A percentile compares a stretch with the other conserved stretches of the same genome.
Evolutionary conservation across 1,140 invertebrate genomes (phyloP).

Genomic region (Drosophila prosaltans): DNA sequence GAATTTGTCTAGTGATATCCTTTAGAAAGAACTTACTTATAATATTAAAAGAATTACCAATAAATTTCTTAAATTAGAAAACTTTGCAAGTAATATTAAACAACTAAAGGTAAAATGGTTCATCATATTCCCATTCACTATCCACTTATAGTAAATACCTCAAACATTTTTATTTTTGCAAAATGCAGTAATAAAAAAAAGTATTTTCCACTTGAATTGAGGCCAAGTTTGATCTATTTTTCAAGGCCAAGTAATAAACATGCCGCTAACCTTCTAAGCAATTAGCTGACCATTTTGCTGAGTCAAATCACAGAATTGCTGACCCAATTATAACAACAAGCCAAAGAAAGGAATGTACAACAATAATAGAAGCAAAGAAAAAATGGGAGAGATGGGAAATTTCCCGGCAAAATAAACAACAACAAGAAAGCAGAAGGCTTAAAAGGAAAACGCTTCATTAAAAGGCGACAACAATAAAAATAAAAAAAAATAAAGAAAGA

Average conservation of each 20-base stretch:
- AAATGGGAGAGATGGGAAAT: not conserved
- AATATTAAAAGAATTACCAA: too few species aligned
- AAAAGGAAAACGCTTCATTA: constrained; percentile 63
- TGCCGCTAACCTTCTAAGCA: constrained; percentile 23
- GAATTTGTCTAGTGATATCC: too few species aligned
- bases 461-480: constrained; percentile 68
- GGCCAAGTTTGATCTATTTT: not conserved
- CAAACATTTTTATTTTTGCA: too few species aligned
- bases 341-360: constrained; percentile 15
- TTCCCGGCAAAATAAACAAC: constrained; percentile 12
- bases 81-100: too few species aligned
- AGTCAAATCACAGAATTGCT: constrained; percentile 49
- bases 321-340: constrained; percentile 50
- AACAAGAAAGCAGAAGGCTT: constrained; percentile 41
- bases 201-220: too few species aligned
- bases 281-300: constrained; percentile 38
- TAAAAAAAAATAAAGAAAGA: constrained; percentile 11
- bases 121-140: too few species aligned
- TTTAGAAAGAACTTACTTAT: too few species aligned
- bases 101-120: too few species aligned
- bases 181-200: too few species aligned
- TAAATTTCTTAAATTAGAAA: too few species aligned
- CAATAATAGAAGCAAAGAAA: constrained; percentile 11
- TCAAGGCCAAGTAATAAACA: constrained; percentile 5
- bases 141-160: too few species aligned